phyloP scores from a whole-genome alignment of 2,113 vertebrate genomes.

The Catharus minimus region DNA sequence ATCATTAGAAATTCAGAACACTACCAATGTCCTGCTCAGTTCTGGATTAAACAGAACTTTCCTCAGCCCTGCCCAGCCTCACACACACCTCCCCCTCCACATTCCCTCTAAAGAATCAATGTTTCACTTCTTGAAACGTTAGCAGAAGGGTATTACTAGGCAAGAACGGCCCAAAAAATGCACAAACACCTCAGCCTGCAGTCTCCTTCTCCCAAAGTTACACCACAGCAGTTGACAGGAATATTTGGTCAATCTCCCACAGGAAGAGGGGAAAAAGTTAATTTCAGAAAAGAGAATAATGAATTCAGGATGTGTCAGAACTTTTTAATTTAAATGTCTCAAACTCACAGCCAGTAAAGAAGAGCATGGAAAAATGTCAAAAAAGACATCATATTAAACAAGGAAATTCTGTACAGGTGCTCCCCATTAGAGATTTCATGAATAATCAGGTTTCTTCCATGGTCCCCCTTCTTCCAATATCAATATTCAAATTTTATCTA shows the following conservation, averaged over 20 bases:
- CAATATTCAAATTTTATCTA: not conserved
- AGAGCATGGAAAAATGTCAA: not conserved
- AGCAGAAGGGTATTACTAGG: not conserved
- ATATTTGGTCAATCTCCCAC: not conserved
- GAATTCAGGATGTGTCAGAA: not conserved
- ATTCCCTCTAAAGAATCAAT: not conserved
- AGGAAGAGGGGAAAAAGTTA: not conserved
- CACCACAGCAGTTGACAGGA: not conserved
- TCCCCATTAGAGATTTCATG: not conserved
- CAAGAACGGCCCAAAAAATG: not conserved
- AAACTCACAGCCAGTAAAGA: not conserved
- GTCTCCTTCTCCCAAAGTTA: not conserved
- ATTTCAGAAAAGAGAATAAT: not conserved
- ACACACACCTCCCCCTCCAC: accelerated
- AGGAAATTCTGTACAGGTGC: not conserved
- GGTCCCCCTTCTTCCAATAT: accelerated
- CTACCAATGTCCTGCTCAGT: not conserved
- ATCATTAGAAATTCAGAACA: not conserved
- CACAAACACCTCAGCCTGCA: accelerated
- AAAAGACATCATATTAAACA: not conserved
- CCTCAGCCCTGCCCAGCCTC: not conserved
- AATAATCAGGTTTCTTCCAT: not conserved
- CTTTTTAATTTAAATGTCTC: not conserved
- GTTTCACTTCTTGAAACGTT: not conserved
- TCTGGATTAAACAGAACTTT: not conserved